Evolutionary conservation across 2,797 vertebrate genomes (phyloP).

Genomic region (Channallabes apus): DNA sequence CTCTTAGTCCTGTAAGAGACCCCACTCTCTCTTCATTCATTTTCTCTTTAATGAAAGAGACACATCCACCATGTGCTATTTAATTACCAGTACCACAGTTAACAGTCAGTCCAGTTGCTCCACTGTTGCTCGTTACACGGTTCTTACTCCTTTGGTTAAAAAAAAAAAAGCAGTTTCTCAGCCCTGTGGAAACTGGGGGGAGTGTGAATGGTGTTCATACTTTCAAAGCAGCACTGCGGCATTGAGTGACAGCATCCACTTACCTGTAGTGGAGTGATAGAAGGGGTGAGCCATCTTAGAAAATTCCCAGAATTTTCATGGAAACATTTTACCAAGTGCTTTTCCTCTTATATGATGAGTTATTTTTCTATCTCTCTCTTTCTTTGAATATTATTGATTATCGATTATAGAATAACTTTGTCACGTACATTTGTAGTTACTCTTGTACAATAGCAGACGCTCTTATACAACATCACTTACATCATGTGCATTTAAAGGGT

Average conservation of each 20-base stretch:
- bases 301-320: background rate
- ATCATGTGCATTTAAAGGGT: background rate
- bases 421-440: background rate
- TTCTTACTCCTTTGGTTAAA: background rate
- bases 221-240: background rate
- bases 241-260: background rate
- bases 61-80: background rate
- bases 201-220: background rate
- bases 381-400: background rate
- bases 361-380: background rate
- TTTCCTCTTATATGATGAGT: background rate
- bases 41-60: slow-evolving; percentile 5
- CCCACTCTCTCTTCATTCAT: slow-evolving; percentile 14
- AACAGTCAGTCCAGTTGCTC: background rate
- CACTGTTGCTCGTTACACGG: background rate
- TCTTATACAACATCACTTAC: background rate
- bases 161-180: background rate
- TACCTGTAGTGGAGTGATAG: background rate
- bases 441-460: background rate
- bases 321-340: too few species aligned
- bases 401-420: background rate
- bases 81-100: slow-evolving; percentile 25
- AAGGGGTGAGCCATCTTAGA: background rate
- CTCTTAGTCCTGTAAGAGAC: slow-evolving; percentile 14
- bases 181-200: background rate